Evolutionary conservation across 1,140 invertebrate species (phyloP).

Genomic region (Drosophila melanogaster): Release_6_plus_ISO1_MT NT_033777.3:30443501-30444000

Average conservation of each 20-base stretch:
- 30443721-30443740: too few species aligned
- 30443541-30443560: constrained; percentile 44
- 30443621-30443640: constrained; percentile 82
- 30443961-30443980: neutral
- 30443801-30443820: neutral
- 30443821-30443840: constrained; percentile 17
- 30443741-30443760: too few species aligned
- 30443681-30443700: neutral
- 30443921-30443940: constrained; percentile 17
- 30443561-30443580: constrained; percentile 56
- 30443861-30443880: constrained; percentile 8
- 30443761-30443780: too few species aligned
- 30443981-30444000: neutral
- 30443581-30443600: constrained; percentile 76
- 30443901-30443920: constrained; percentile 4
- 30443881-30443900: constrained; percentile 13
- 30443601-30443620: constrained; percentile 82
- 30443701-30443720: neutral
- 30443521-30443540: constrained; percentile 23
- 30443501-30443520: constrained; percentile 51
- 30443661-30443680: constrained; percentile 1
- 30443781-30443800: neutral
- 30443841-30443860: constrained; percentile 24
- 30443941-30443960: constrained; percentile 2
- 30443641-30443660: constrained; percentile 51